Percentiles rank a stretch among this genome's conserved stretches.
Conservation (phyloP, 2,113 vertebrate species). For the Mohoua ochrocephala region DNA sequence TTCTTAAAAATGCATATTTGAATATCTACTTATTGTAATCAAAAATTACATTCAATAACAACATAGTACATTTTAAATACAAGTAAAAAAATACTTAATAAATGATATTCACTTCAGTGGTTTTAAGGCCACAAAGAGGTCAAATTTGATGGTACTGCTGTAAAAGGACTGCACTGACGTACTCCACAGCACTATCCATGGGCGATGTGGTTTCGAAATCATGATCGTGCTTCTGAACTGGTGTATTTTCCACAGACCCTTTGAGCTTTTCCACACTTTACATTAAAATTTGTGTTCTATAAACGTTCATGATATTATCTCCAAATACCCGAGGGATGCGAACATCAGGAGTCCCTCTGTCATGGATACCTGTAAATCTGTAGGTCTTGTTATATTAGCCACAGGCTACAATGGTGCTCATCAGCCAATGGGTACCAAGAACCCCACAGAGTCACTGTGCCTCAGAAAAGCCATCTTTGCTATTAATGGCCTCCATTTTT, state of each 20-base stretch:
- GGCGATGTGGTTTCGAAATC: background rate
- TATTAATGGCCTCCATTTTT: background rate
- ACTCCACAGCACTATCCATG: background rate
- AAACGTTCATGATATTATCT: background rate
- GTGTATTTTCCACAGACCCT: background rate
- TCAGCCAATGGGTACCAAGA: background rate
- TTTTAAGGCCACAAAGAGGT: background rate
- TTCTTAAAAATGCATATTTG: background rate
- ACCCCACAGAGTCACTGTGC: fast-evolving
- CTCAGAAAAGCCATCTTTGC: background rate
- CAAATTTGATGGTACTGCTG: background rate
- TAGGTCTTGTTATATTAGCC: background rate
- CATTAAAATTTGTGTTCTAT: background rate
- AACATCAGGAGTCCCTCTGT: background rate
- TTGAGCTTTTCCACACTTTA: background rate
- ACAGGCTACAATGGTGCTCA: fast-evolving
- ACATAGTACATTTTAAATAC: background rate
- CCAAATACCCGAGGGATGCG: fast-evolving
- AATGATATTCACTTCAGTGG: background rate
- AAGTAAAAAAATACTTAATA: background rate
- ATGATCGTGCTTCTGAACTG: background rate
- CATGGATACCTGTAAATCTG: background rate
- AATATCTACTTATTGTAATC: background rate
- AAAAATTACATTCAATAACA: background rate
- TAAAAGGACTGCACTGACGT: background rate